A percentile compares a stretch with the other conserved stretches of the same genome.
Conservation (phyloP, 2,888 invertebrate genomes). For the Scaeva pyrastri region DNA sequence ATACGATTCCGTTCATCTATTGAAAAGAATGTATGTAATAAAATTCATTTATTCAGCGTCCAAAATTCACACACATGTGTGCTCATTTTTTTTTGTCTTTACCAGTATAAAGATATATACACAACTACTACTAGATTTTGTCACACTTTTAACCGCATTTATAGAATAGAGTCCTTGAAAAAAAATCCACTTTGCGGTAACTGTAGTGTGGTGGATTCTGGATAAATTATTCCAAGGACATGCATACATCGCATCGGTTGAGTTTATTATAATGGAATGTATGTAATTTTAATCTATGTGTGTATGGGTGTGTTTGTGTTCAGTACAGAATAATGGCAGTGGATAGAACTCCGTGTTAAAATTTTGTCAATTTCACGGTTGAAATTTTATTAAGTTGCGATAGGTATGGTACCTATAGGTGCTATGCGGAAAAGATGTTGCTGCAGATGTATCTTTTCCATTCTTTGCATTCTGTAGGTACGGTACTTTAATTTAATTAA, state of each 20-base stretch:
- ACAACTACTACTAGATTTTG: not conserved
- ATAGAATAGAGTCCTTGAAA: constrained; percentile 25
- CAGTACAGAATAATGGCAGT: constrained; percentile 5
- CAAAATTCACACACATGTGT: constrained; percentile 38
- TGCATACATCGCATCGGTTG: constrained; percentile 14
- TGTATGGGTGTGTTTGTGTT: no score
- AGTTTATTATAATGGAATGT: constrained; percentile 3
- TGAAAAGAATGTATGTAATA: constrained; percentile 46
- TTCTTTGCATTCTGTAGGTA: not conserved
- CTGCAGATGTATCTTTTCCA: constrained; percentile 9
- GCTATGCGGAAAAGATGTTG: not conserved
- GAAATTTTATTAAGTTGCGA: constrained; percentile 3
- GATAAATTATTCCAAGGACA: constrained; percentile 42
- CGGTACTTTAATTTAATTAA: constrained; percentile 2
- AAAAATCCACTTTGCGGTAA: not conserved
- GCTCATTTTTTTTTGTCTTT: constrained; percentile 7
- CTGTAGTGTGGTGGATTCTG: not conserved
- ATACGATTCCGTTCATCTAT: constrained; percentile 4
- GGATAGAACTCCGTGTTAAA: not conserved
- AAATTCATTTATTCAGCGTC: constrained; percentile 61
- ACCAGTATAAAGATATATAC: no score
- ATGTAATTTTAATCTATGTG: not conserved
- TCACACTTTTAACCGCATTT: not conserved
- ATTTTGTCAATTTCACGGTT: constrained; percentile 31
- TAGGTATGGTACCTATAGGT: no score